Percentiles rank a stretch among this genome's conserved stretches.
These are phyloP conservation scores for Rhagophthalmus giganteus DNA, from an alignment of 2,888 invertebrate species.

Conservation along the genomic window DNA sequence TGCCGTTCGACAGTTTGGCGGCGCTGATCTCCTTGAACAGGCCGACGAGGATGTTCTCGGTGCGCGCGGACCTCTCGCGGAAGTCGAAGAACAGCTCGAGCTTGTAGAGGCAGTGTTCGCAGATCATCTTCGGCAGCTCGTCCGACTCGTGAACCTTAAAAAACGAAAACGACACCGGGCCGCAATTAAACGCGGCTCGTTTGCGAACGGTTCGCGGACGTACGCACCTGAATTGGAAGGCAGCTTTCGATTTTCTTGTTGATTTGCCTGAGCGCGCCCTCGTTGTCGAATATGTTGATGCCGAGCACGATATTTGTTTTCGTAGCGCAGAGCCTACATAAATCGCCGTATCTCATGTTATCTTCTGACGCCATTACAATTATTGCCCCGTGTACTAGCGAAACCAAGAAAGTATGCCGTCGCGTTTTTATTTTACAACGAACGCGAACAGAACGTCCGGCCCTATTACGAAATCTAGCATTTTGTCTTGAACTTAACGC, in stretches of 20 bases:
- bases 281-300: slow-evolving; percentile 53
- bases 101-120: slow-evolving; percentile 61
- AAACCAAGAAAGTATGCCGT: slow-evolving; percentile 15
- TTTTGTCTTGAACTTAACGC: too few relatives aligned
- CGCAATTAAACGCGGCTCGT: neutral
- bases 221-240: slow-evolving; percentile 59
- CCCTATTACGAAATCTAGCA: too few relatives aligned
- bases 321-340: slow-evolving; percentile 53
- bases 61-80: slow-evolving; percentile 59
- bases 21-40: slow-evolving; percentile 48
- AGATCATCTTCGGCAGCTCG: slow-evolving; percentile 63
- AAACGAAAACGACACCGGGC: slow-evolving; percentile 8
- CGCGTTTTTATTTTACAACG: too few relatives aligned
- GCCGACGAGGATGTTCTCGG: slow-evolving; percentile 58
- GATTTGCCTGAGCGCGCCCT: slow-evolving; percentile 59
- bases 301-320: slow-evolving; percentile 50
- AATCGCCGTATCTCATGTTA: slow-evolving; percentile 47
- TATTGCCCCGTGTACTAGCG: slow-evolving; percentile 24
- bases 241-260: slow-evolving; percentile 62
- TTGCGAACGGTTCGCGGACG: slow-evolving; percentile 4
- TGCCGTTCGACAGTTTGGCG: slow-evolving; percentile 28
- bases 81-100: slow-evolving; percentile 62
- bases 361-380: slow-evolving; percentile 44
- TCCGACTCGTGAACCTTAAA: slow-evolving; percentile 60
- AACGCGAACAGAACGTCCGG: too few relatives aligned